Percentiles rank a stretch among this genome's conserved stretches.
Evolutionary conservation across 2,113 vertebrate genomes (phyloP).

Genomic region (Nestor notabilis): DNA sequence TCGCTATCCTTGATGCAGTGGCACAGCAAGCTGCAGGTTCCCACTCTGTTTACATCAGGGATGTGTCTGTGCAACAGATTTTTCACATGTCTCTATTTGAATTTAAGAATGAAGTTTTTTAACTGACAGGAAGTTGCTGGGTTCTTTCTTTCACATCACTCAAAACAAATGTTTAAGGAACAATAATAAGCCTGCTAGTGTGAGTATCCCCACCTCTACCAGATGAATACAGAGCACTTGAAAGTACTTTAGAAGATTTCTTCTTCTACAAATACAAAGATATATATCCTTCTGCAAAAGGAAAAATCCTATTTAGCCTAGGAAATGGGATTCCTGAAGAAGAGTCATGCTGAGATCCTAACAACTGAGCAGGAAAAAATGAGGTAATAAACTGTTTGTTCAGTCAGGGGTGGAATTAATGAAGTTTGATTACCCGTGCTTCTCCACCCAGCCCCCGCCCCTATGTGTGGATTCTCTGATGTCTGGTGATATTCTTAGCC

Average conservation of each 20-base stretch:
- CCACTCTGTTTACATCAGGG: background rate
- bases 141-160: background rate
- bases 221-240: background rate
- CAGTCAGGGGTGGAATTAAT: background rate
- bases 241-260: background rate
- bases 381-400: background rate
- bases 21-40: background rate
- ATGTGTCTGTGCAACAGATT: background rate
- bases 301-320: background rate
- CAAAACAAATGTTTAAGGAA: background rate
- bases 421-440: background rate
- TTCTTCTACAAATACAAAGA: background rate
- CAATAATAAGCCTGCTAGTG: background rate
- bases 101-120: background rate
- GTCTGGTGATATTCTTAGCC: background rate
- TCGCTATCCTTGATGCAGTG: background rate
- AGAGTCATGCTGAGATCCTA: background rate
- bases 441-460: rapidly evolving
- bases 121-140: background rate
- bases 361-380: background rate
- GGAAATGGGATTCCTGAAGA: background rate
- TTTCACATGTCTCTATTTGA: background rate
- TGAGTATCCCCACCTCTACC: background rate
- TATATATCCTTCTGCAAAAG: background rate
- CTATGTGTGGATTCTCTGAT: background rate